A percentile compares a stretch with the other conserved stretches of the same genome.
Conservation (phyloP, 2,888 invertebrate species). For the Creontiades dilutus region DNA sequence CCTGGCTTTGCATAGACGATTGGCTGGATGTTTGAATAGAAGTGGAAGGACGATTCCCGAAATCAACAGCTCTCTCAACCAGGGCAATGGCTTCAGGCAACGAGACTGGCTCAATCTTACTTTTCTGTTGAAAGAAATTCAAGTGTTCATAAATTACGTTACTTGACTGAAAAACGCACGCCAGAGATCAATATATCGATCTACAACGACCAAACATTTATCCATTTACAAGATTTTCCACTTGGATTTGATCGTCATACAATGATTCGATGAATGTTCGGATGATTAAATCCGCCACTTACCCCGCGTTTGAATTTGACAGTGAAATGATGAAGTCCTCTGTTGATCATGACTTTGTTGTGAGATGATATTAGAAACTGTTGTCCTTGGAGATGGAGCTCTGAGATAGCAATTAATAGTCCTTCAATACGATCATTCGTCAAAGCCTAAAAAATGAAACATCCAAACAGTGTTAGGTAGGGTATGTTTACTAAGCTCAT, state of each 20-base stretch:
- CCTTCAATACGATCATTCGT: neutral
- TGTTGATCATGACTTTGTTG: neutral
- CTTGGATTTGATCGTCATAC: too few relatives aligned
- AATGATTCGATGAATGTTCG: neutral
- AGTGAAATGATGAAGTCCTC: neutral
- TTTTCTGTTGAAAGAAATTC: neutral
- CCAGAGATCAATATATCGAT: too few relatives aligned
- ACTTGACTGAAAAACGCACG: too few relatives aligned
- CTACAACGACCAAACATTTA: too few relatives aligned
- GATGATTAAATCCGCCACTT: neutral
- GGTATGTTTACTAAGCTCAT: too few relatives aligned
- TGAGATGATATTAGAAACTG: slow-evolving; percentile 37
- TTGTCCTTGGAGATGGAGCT: neutral
- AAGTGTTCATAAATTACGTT: neutral
- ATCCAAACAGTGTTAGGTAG: too few relatives aligned
- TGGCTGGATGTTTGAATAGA: neutral
- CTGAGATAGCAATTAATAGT: neutral
- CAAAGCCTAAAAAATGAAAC: neutral
- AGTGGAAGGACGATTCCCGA: neutral
- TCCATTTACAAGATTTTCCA: too few relatives aligned
- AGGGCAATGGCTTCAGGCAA: neutral
- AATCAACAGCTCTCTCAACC: neutral
- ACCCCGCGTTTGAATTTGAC: neutral
- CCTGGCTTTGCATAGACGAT: neutral
- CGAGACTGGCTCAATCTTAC: neutral